Base-by-base conservation (phyloP, 2,888 invertebrate species). In the Rhamphomyia laevipes region DNA sequence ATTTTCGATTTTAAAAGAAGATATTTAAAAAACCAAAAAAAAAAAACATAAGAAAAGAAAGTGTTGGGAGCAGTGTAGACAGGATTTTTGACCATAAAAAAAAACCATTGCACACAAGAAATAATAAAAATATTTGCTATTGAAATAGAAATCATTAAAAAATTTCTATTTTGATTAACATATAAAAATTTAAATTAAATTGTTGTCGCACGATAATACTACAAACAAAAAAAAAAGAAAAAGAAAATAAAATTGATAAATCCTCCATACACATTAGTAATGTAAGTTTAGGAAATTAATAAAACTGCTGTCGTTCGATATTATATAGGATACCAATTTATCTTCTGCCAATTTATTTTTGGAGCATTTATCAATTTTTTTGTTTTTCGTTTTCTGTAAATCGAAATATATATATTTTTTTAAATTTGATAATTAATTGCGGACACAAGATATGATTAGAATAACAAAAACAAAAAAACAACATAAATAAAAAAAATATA, bases 11-110 rank as follows among this genome's bases (percentile, higher is more conserved):
- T n/a, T n/a, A 35, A 35, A 35, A n/a, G 13, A 35, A 35, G 13
- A 35, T 35, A 23, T 23, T 15, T 42, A 15, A 27, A 42, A 13
- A 42, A 23, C 12, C 42, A 43, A 46, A 49, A 52, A 45, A 50
- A 48, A 33, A 45, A 49, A 13, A 47, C 42, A 43, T 47, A 42
- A 47, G 51, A 40, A 48, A 38, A 45, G 43, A 51, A 55, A 56
- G 56, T 58, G 55, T 53, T 55, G 57, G 53, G 46, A 38, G 38
- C 42, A 11, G 13, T 35, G 35, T 51, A 53, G 53, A 58, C 59
- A 59, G 59, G 58, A 59, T 59, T 57, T 59, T 59, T 59, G 59
- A 59, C 59, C 59, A 59, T 58, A 47, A 27, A 45, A 30, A 43
- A 37, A 45, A 46, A 46, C 12, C 12, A 37, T 23, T 30, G 47